These are phyloP conservation scores for Caenorhabditis zanzibari DNA, from an alignment of 2,888 invertebrate species.

Conservation along the genomic window DNA sequence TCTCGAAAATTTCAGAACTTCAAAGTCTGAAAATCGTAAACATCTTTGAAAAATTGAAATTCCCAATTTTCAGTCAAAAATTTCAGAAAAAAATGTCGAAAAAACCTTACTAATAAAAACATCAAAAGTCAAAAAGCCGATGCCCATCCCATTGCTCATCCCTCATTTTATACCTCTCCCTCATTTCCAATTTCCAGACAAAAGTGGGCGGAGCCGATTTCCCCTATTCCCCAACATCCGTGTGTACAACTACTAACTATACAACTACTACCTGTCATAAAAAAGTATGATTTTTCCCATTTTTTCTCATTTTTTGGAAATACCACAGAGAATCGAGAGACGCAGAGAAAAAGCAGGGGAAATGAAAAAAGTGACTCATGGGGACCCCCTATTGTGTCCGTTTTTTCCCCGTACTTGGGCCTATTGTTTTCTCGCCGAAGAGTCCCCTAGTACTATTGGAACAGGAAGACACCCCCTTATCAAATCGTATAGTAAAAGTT, in stretches of 20 bases:
- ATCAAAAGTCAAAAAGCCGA: neutral
- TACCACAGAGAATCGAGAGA: neutral
- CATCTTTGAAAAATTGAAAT: neutral
- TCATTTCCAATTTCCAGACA: neutral
- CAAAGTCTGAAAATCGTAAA: too few relatives aligned
- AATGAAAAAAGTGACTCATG: neutral
- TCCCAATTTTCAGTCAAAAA: neutral
- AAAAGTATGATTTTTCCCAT: conserved; percentile 3
- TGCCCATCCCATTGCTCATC: neutral
- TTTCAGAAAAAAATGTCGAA: neutral
- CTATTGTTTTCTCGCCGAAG: conserved; percentile 16
- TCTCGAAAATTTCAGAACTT: too few relatives aligned
- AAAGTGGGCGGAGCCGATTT: neutral
- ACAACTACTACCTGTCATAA: conserved; percentile 21
- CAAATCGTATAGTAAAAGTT: conserved; percentile 17
- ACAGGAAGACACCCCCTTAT: neutral
- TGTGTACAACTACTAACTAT: conserved; percentile 9
- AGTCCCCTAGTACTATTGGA: neutral
- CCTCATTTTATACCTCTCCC: neutral
- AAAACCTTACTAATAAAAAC: neutral
- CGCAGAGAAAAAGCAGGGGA: conserved; percentile 3
- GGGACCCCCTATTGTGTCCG: neutral
- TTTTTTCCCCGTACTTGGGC: neutral
- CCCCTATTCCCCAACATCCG: conserved; percentile 3
- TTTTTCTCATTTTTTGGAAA: neutral